phyloP scores from a whole-genome alignment of 1,140 invertebrate species.

The Neelides sp. region DNA sequence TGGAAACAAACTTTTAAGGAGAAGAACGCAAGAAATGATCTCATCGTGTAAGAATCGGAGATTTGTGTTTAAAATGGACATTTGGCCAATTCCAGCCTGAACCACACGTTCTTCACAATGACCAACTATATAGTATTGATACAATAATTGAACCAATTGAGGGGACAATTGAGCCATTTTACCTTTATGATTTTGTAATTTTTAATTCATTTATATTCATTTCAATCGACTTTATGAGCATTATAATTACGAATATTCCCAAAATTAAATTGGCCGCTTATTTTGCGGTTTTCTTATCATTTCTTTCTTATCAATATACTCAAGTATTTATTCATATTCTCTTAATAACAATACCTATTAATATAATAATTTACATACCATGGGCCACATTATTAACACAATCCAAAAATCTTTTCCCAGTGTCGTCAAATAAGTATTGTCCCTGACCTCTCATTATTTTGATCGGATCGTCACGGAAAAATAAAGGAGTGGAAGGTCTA shows the following conservation, averaged over 20 bases:
- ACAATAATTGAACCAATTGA: constrained; percentile 2
- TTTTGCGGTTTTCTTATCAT: too few relatives aligned
- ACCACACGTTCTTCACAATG: constrained; percentile 49
- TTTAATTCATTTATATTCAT: too few relatives aligned
- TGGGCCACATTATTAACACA: constrained; percentile 53
- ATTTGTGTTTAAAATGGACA: constrained; percentile 32
- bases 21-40: neutral
- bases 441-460: constrained; percentile 32
- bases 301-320: neutral
- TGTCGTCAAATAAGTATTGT: constrained; percentile 50
- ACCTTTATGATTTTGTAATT: too few relatives aligned
- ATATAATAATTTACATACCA: constrained; percentile 38
- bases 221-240: too few relatives aligned
- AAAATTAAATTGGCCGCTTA: too few relatives aligned
- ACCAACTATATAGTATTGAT: constrained; percentile 39
- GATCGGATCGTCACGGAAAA: constrained; percentile 27
- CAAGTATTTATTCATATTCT: neutral
- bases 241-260: too few relatives aligned
- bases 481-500: constrained; percentile 25
- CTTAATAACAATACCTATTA: neutral
- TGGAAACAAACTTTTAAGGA: neutral
- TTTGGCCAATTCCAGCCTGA: constrained; percentile 40
- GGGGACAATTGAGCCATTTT: too few relatives aligned
- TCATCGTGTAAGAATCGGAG: neutral
- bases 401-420: constrained; percentile 43